Conservation (phyloP, 2,797 vertebrate genomes). For the Pteronotus mesoamericanus region DNA sequence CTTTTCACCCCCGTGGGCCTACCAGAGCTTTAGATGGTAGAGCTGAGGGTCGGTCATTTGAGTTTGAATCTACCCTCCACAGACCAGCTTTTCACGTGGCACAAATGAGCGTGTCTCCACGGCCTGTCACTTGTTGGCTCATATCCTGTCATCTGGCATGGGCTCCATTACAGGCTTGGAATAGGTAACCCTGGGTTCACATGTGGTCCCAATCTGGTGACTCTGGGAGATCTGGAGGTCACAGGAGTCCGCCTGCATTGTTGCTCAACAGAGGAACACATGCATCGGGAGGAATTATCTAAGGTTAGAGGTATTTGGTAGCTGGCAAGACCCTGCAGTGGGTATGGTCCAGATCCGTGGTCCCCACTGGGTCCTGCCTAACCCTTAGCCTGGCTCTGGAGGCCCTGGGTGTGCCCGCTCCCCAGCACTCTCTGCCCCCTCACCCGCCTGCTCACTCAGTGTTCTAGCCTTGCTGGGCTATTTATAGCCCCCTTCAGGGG, state of each 20-base stretch:
- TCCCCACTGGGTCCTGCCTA: not conserved
- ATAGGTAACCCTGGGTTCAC: not conserved
- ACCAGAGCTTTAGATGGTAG: not conserved
- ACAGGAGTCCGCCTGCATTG: not conserved
- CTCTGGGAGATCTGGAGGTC: not conserved
- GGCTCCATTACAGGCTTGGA: not conserved
- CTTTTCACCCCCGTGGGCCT: too few species aligned
- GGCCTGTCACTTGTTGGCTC: not conserved
- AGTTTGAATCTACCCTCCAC: not conserved
- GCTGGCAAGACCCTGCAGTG: not conserved
- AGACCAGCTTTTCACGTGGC: not conserved
- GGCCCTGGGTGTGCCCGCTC: not conserved
- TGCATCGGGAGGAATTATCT: not conserved
- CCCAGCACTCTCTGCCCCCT: not conserved
- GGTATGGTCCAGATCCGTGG: not conserved
- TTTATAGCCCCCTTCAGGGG: slow-evolving; percentile 55
- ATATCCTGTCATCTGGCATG: not conserved
- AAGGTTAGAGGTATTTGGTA: not conserved
- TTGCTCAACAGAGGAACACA: not conserved
- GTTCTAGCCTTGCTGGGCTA: slow-evolving; percentile 53
- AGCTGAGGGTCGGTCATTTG: not conserved
- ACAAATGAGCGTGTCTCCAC: not conserved
- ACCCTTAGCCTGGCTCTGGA: not conserved
- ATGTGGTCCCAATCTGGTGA: not conserved
- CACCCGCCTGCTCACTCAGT: slow-evolving; percentile 24